These are phyloP conservation scores for Dysidea cf. avara DNA, from an alignment of 37 sponge, comb jelly and placozoan genomes.

Conservation along the genomic window DNA sequence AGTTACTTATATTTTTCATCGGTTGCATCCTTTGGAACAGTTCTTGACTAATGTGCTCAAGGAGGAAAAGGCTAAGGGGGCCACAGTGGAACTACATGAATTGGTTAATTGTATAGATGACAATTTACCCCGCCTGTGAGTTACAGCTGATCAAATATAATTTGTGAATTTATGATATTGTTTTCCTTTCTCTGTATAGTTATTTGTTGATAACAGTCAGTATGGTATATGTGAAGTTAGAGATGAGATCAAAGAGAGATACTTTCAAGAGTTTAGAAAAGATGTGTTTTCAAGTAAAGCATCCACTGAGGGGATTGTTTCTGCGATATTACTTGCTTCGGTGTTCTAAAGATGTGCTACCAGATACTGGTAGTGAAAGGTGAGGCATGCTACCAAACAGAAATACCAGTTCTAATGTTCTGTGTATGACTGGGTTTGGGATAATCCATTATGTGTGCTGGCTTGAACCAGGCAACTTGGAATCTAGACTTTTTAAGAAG, in stretches of 20 bases:
- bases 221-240: conserved; percentile 85
- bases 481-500: too few relatives aligned
- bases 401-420: too few relatives aligned
- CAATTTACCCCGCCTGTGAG: conserved; percentile 95
- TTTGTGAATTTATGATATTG: not conserved
- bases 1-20: conserved; percentile 88
- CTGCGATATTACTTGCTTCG: conserved; percentile 95
- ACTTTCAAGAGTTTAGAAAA: conserved; percentile 92
- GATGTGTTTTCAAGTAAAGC: conserved; percentile 99
- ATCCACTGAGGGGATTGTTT: conserved; percentile 97
- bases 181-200: conserved; percentile 37
- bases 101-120: conserved; percentile 97
- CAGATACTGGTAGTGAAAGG: conserved; percentile 66
- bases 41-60: conserved; percentile 84
- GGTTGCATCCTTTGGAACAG: conserved; percentile 86
- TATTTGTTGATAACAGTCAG: conserved; percentile 96
- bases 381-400: too few relatives aligned
- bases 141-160: too few relatives aligned
- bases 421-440: too few relatives aligned
- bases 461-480: too few relatives aligned
- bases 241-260: conserved; percentile 83
- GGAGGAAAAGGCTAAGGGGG: conserved; percentile 84
- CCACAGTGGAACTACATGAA: conserved; percentile 88
- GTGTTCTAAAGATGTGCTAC: conserved; percentile 86
- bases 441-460: too few relatives aligned